Percentiles rank a stretch among this genome's conserved stretches.
phyloP scores from a whole-genome alignment of 1,140 invertebrate genomes.

The Neodiprion virginianus region DNA sequence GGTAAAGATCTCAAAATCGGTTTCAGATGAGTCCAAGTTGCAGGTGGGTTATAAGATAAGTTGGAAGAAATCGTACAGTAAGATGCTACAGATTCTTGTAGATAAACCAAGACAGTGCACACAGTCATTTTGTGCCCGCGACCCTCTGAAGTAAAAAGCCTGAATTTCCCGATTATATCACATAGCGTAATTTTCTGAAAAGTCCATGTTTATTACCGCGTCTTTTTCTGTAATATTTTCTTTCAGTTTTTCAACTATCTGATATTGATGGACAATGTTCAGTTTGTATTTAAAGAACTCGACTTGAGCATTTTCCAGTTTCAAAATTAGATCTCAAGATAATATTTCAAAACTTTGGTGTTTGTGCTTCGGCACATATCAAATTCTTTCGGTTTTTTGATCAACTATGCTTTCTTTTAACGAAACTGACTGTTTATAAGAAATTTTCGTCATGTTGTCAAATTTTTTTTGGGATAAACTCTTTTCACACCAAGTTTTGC shows the following conservation, averaged over 20 bases:
- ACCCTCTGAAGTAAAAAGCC: slow-evolving; percentile 47
- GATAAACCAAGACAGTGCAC: slow-evolving; percentile 36
- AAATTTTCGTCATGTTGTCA: not conserved
- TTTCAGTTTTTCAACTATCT: slow-evolving; percentile 35
- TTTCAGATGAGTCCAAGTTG: not conserved
- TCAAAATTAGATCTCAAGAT: slow-evolving; percentile 23
- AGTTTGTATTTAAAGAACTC: slow-evolving; percentile 19
- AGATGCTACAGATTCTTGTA: slow-evolving; percentile 26
- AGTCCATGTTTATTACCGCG: slow-evolving; percentile 34
- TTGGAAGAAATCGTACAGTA: slow-evolving; percentile 39
- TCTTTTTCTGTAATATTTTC: slow-evolving; percentile 34
- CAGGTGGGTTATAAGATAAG: slow-evolving; percentile 27
- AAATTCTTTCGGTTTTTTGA: slow-evolving; percentile 21
- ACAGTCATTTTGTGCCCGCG: slow-evolving; percentile 29
- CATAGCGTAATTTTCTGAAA: slow-evolving; percentile 44
- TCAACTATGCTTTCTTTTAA: slow-evolving; percentile 24
- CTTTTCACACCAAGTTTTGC: not conserved
- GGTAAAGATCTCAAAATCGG: slow-evolving; percentile 7
- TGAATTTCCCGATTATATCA: slow-evolving; percentile 47
- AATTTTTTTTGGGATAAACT: not conserved
- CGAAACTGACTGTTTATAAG: slow-evolving; percentile 17
- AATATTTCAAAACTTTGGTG: slow-evolving; percentile 17
- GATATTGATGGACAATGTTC: slow-evolving; percentile 37
- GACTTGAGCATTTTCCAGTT: slow-evolving; percentile 27
- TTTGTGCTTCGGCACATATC: slow-evolving; percentile 21